Evolutionary conservation across 2,888 invertebrate species (phyloP).

Genomic region (Phorcus lineatus): DNA sequence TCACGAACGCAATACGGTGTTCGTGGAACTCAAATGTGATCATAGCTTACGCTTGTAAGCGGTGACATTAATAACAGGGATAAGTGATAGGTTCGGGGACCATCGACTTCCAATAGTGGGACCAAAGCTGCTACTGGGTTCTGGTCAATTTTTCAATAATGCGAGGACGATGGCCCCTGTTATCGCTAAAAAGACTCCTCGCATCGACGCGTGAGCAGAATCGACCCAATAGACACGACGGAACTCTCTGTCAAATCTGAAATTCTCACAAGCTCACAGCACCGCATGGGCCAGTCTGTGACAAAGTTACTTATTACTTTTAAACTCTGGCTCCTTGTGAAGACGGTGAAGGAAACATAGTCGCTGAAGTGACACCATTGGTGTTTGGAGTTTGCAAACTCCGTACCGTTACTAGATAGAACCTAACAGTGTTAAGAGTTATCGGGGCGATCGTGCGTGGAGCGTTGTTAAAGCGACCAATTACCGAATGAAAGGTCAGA

Average conservation of each 20-base stretch:
- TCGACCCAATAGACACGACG: constrained; percentile 4
- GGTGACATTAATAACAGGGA: constrained; percentile 5
- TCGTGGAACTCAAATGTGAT: not conserved
- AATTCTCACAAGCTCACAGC: not conserved
- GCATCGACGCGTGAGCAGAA: not conserved
- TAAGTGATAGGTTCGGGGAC: constrained; percentile 7
- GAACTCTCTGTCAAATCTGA: constrained; percentile 21
- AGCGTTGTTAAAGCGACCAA: not conserved
- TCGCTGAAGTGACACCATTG: no score
- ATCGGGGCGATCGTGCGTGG: not conserved
- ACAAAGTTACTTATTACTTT: no score
- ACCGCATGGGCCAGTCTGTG: not conserved
- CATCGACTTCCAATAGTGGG: constrained; percentile 5
- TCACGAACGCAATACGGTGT: not conserved
- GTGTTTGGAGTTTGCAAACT: not conserved
- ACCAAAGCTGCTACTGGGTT: not conserved
- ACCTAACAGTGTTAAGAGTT: constrained; percentile 12
- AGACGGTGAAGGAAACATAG: no score
- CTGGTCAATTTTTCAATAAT: constrained; percentile 22
- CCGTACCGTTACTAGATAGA: not conserved
- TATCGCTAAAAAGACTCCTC: constrained; percentile 9
- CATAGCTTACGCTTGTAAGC: not conserved
- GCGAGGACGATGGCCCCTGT: constrained; percentile 13
- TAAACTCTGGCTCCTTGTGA: no score
- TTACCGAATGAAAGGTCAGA: constrained; percentile 16